A percentile compares a stretch with the other conserved stretches of the same genome.
Evolutionary conservation across 30 jellyfish, hydroid and myxozoan species (phyloP).

Genomic region (Haliclystus octoradiatus): DNA sequence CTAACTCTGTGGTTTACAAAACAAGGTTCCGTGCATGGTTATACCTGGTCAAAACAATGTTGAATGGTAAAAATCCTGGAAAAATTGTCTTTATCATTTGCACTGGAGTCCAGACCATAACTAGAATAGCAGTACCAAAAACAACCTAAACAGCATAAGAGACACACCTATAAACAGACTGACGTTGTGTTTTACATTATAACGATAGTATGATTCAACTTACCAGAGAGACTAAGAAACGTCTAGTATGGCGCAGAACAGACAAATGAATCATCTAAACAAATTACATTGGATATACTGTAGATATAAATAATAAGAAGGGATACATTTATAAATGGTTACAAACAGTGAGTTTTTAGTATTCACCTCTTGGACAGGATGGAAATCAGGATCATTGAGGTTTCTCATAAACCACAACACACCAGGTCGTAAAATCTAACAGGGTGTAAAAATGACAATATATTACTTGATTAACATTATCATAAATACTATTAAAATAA

Average conservation of each 20-base stretch:
- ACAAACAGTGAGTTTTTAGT: no score
- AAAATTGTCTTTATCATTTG: constrained; percentile 40
- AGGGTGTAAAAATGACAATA: background rate
- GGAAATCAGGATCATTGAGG: constrained; percentile 91
- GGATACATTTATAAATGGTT: no score
- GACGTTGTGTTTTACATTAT: background rate
- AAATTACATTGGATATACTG: no score
- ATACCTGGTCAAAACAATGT: constrained; percentile 68
- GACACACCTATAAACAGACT: background rate
- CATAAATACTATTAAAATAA: background rate
- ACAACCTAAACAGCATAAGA: constrained; percentile 45
- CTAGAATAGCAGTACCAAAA: constrained; percentile 78
- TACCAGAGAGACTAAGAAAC: constrained; percentile 73
- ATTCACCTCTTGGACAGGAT: constrained; percentile 93
- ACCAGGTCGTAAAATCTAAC: constrained; percentile 74
- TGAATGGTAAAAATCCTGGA: constrained; percentile 61
- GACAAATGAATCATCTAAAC: constrained; percentile 75
- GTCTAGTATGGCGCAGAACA: constrained; percentile 70
- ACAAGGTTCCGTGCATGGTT: no score
- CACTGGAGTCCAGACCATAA: constrained; percentile 84
- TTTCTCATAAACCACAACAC: constrained; percentile 89
- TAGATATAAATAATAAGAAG: no score
- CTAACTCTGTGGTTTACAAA: no score
- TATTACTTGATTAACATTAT: background rate
- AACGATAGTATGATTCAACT: background rate